A percentile compares a stretch with the other conserved stretches of the same genome.
These are phyloP conservation scores for Deroplatys truncata DNA, from an alignment of 2,888 invertebrate genomes.

Conservation along the genomic window DNA sequence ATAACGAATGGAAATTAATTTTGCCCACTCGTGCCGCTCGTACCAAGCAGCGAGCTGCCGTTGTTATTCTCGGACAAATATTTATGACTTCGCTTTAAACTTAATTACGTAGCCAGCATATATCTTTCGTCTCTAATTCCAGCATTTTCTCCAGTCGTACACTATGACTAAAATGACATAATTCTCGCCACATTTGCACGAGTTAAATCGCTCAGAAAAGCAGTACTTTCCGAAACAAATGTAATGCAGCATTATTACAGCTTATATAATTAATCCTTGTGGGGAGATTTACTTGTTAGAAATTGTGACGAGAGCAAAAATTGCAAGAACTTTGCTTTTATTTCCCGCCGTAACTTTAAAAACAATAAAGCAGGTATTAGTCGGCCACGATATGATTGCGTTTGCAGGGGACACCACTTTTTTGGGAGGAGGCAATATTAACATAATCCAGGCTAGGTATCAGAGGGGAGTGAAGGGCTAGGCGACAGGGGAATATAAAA, in stretches of 20 bases:
- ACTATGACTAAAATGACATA: neutral
- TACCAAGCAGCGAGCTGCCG: neutral
- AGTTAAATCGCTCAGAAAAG: neutral
- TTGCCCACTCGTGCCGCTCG: neutral
- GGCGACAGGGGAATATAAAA: no score
- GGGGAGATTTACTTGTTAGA: no score
- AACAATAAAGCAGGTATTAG: no score
- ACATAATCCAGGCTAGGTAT: no score
- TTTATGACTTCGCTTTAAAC: neutral
- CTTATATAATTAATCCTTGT: no score
- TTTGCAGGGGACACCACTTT: no score
- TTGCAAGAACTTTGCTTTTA: no score
- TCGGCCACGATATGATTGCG: no score
- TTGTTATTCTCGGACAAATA: neutral
- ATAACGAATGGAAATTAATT: neutral
- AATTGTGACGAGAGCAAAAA: no score
- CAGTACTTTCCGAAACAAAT: neutral
- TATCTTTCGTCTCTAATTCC: neutral
- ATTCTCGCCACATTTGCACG: neutral
- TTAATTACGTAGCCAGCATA: neutral
- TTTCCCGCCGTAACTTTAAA: no score
- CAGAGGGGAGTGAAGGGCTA: no score
- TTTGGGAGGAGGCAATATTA: no score
- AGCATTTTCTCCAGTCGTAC: neutral
- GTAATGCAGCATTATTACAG: neutral